A percentile compares a stretch with the other conserved stretches of the same genome.
Evolutionary conservation across 2,888 invertebrate genomes (phyloP).

Genomic region (Hydriomena furcata): DNA sequence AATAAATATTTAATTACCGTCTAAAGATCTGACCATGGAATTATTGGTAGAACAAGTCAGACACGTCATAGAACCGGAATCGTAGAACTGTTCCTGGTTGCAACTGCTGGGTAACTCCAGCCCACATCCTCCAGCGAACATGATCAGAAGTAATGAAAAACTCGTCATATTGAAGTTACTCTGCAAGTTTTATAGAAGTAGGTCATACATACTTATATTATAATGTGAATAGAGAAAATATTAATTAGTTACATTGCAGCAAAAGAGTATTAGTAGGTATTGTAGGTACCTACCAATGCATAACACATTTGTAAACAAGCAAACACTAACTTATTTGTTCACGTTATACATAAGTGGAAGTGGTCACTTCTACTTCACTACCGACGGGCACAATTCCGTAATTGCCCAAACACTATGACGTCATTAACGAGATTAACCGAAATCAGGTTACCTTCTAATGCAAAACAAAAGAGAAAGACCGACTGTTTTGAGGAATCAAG

Average conservation of each 20-base stretch:
- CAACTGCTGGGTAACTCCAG: conserved; percentile 54
- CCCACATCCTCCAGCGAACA: conserved; percentile 32
- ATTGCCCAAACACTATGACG: conserved; percentile 24
- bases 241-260: no score
- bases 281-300: no score
- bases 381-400: conserved; percentile 13
- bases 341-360: conserved; percentile 16
- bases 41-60: conserved; percentile 58
- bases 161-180: background rate
- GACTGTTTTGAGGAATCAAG: background rate
- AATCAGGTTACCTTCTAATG: conserved; percentile 24
- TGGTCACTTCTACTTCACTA: conserved; percentile 13
- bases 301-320: conserved; percentile 10
- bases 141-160: background rate
- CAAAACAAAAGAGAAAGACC: background rate
- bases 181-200: no score
- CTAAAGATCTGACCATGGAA: conserved; percentile 57
- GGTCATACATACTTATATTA: no score
- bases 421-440: conserved; percentile 21
- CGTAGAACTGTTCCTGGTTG: conserved; percentile 57
- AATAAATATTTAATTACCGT: conserved; percentile 55
- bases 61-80: conserved; percentile 59
- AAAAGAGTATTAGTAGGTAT: no score
- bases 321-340: conserved; percentile 6
- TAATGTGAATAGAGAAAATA: no score